Evolutionary conservation across 2,888 invertebrate species (phyloP), one percentile per base, ranked within the genome.

Genomic region (Ophioninae sp.): DNA sequence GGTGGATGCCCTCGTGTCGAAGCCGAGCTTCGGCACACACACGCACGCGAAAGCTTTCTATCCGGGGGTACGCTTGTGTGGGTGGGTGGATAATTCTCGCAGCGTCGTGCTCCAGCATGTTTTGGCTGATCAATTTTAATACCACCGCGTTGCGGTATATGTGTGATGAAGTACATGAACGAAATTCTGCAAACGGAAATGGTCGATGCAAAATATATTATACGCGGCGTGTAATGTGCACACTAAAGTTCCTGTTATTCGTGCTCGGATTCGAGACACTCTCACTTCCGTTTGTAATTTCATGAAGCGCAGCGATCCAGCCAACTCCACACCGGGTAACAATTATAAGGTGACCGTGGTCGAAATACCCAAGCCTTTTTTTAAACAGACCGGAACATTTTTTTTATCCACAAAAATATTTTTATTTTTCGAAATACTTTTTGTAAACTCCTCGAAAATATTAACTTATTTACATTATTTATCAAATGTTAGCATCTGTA

Each of bases 1-100:
- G 85, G 79, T 83, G 78, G 64, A 78, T 83, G 83, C 81, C 80
- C 79, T 77, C 79, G 77, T 58, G 22, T 17, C 67, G 23, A 79
- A 76, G 51, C 59, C 20, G 68, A 74, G 39, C 44, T 20, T 69
- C 61, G 6, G 10, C 37, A 51, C 41, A 67, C 73, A 76, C 83
- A 65, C 59, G 51, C 65, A 58, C 37, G 58, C 41, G 13, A 59
- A 30, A 65, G 69, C 51, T 65, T 58, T 58, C n/a, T n/a, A n/a
- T n/a, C n/a, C n/a, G n/a, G n/a, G n/a, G n/a, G n/a, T n/a, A n/a
- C 58, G n/a, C n/a, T 65, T 61, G 30, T 61, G 44, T 44, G 44
- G n/a, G n/a, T 44, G 44, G 10, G 13, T 44, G 13, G 44, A 61
- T 71, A 58, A 79, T 68, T 73, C 68, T 64, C 80, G 37, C 80